Base-by-base conservation (phyloP, 2,888 invertebrate species). In the Sphecodes monilicornis region DNA sequence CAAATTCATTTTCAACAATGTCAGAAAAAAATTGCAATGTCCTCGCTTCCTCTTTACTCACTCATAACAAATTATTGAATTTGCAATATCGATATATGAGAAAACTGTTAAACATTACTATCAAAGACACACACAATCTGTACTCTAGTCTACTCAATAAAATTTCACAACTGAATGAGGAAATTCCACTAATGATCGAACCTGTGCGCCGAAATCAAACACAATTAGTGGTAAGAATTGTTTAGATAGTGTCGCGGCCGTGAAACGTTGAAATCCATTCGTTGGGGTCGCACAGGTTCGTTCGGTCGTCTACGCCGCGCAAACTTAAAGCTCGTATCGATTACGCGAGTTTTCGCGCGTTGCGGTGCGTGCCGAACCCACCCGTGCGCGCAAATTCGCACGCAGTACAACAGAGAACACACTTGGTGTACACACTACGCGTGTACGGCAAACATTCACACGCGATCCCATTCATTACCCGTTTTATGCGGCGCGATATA, bases 311-410 rank as follows among this genome's bases (percentile, higher is more conserved):
- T 72, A 68, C 72, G 69, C 29, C 64, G 41, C 3, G 60, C 71
- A 70, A 68, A 82, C 82, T 80, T 76, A 68, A 81, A 81, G 41
- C 72, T n/a, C 64, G 72, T 76, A 84, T 84, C 76, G 82, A 82
- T 84, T 78, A 82, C 84, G 70, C 82, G 77, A 39, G 72, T 57
- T 76, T 83, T 73, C 80, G 66, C 80, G 70, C 71, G 22, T 57
- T 16, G 57, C 57, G 57, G 26, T 57, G 57, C 57, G 26, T 50
- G 46, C 46, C 22, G 46, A 8, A 50, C 46, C 22, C 22, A 50
- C 46, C 22, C 22, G 46, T 22, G 50, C 50, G 50, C 50, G 22
- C 50, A 22, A 8, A 50, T 50, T 50, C 22, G 0, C 50, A 22
- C 22, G 50, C 50, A 50, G 50, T 50, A 50, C 50, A 50, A 50